Evolutionary conservation across 2,113 vertebrate genomes (phyloP), one percentile per base, ranked within the genome.

Genomic region (Equus przewalskii): DNA sequence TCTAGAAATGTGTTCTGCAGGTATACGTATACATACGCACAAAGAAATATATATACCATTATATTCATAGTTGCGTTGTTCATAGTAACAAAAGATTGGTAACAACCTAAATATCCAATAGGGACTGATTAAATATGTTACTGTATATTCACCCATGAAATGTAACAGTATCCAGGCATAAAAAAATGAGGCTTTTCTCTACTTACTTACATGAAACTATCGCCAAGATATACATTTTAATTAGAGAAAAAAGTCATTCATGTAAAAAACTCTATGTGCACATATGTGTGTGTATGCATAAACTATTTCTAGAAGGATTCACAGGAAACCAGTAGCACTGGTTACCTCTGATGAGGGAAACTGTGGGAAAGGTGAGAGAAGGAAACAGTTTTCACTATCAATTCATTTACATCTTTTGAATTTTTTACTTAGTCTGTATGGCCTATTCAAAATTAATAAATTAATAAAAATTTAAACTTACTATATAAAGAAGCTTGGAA

Each of bases 111-210:
- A 22, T 69, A 18, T 64, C 41, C 28, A 81, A 0, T 84, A 67
- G 19, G 16, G 33, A 87, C 33, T 21, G 19, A 51, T 81, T 82
- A 78, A 94, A 33, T 73, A 4, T 93, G 83, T 91, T 94, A 19
- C 13, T 96, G 21, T 76, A 7, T 91, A 67, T 79, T 83, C 51
- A 95, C 33, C 12, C 26, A 21, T 44, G 22, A 89, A 95, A 81
- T 85, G 28, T 82, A 89, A 67, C 91, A 60, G 21, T 41, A 9
- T 41, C n/a, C 33, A 89, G 33, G 22, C 78, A 49, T 92, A 1
- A 41, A 62, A 92, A 86, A 92, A 73, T 75, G n/a, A 85, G 12
- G 41, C 28, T 90, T 64, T 92, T 92, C 62, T 95, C 49, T 96
- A 10, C 89, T 36, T 91, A 22, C 22, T 83, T 95, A 30, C 10